Conservation (phyloP, 2,797 vertebrate genomes). For the Hyperoplus lanceolatus region DNA sequence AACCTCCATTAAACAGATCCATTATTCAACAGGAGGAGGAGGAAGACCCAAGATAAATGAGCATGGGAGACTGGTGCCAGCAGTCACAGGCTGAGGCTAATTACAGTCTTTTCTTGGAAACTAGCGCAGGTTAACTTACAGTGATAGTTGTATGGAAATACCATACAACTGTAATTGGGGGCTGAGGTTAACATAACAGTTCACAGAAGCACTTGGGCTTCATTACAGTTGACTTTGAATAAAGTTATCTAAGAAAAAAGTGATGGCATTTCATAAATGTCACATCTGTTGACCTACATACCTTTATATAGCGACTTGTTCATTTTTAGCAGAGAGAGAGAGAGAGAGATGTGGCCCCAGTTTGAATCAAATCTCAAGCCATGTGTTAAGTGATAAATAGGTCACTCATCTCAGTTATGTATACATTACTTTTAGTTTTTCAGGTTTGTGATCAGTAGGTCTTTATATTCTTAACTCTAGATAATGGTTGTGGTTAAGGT, state of each 20-base stretch:
- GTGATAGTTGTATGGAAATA: slow-evolving; percentile 48
- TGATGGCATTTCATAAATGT: slow-evolving; percentile 1
- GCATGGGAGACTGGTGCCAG: slow-evolving; percentile 68
- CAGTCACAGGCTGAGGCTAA: slow-evolving; percentile 71
- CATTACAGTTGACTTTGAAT: slow-evolving; percentile 47
- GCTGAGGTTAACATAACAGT: slow-evolving; percentile 54
- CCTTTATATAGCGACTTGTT: neutral
- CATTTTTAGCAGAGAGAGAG: neutral
- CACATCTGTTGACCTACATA: slow-evolving; percentile 23
- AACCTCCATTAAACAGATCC: slow-evolving; percentile 78
- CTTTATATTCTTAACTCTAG: neutral
- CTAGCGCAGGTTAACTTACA: slow-evolving; percentile 70
- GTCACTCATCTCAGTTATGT: neutral
- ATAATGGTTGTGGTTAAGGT: slow-evolving; percentile 5
- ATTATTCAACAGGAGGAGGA: slow-evolving; percentile 78
- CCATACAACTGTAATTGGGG: slow-evolving; percentile 56
- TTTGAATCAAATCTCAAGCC: slow-evolving; percentile 9
- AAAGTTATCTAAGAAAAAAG: slow-evolving; percentile 16
- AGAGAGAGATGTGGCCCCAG: neutral
- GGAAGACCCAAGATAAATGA: slow-evolving; percentile 78
- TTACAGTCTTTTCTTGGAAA: slow-evolving; percentile 81
- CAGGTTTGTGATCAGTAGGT: slow-evolving; percentile 6
- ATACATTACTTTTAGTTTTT: slow-evolving; percentile 2
- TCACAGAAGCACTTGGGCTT: slow-evolving; percentile 29
- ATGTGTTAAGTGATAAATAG: neutral